A percentile compares a stretch with the other conserved stretches of the same genome.
Evolutionary conservation across 2,888 invertebrate species (phyloP).

Genomic region (Sarcophaga caerulescens): DNA sequence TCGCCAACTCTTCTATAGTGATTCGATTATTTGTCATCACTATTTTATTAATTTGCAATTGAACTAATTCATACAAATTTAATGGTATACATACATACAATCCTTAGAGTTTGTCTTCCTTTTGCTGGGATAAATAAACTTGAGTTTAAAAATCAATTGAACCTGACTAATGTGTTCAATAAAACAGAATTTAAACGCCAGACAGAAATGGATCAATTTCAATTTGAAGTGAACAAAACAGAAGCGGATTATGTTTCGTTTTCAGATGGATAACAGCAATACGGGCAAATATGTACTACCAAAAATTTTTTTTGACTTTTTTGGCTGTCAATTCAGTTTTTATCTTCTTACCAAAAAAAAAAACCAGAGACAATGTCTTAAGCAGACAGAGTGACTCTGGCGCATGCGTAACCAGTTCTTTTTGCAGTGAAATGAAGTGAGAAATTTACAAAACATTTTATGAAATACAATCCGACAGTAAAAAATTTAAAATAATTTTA

Average conservation of each 20-base stretch:
- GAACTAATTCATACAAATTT: too few relatives aligned
- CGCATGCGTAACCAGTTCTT: constrained; percentile 56
- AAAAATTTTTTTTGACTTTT: neutral
- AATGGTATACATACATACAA: too few relatives aligned
- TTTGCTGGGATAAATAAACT: constrained; percentile 24
- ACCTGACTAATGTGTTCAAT: constrained; percentile 46
- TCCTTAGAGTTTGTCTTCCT: neutral
- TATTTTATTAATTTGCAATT: too few relatives aligned
- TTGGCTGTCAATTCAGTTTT: neutral
- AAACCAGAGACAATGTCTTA: neutral
- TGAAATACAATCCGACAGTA: too few relatives aligned
- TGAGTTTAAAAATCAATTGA: constrained; percentile 47
- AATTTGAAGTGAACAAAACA: constrained; percentile 2
- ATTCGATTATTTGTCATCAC: too few relatives aligned
- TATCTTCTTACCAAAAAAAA: neutral
- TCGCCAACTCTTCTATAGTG: too few relatives aligned
- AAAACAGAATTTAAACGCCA: constrained; percentile 43
- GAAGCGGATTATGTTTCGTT: constrained; percentile 42
- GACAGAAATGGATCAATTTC: constrained; percentile 65
- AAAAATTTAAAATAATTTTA: too few relatives aligned
- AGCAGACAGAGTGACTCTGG: constrained; percentile 59
- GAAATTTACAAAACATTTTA: neutral
- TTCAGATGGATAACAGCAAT: neutral
- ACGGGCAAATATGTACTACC: neutral
- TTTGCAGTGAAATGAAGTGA: neutral